Evolutionary conservation across 2,888 invertebrate species (phyloP).

Genomic region (Cantharis lateralis): DNA sequence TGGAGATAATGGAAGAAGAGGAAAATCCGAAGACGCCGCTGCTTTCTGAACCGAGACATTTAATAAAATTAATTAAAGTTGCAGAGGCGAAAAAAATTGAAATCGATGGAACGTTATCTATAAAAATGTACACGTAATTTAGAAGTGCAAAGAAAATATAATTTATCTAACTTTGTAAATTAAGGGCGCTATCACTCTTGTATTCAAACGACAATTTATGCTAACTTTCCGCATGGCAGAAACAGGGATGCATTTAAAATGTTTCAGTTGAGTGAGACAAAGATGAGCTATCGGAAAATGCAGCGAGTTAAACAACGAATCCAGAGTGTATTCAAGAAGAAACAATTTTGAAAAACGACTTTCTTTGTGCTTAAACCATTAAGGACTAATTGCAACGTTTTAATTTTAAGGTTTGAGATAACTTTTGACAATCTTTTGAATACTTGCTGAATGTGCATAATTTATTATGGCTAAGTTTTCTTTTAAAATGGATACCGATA

Average conservation of each 20-base stretch:
- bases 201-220: conserved; percentile 50
- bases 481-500: conserved; percentile 22
- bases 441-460: conserved; percentile 29
- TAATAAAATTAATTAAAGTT: background rate
- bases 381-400: conserved; percentile 56
- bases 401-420: conserved; percentile 53
- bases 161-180: conserved; percentile 53
- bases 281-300: conserved; percentile 24
- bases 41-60: background rate
- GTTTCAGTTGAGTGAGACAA: conserved; percentile 25
- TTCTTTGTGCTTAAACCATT: conserved; percentile 56
- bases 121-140: conserved; percentile 28
- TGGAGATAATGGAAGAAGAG: background rate
- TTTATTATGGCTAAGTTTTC: conserved; percentile 33
- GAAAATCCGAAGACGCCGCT: background rate
- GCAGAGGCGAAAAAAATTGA: background rate
- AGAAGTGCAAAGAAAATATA: conserved; percentile 45
- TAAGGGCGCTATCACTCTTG: conserved; percentile 52
- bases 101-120: conserved; percentile 10
- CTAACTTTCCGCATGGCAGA: conserved; percentile 31
- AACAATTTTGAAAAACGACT: conserved; percentile 58
- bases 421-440: conserved; percentile 54
- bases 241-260: conserved; percentile 22
- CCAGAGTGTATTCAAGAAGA: conserved; percentile 52
- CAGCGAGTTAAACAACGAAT: conserved; percentile 27